Conservation (phyloP, 1,140 invertebrate species). For the Solenopsis fugax region DNA sequence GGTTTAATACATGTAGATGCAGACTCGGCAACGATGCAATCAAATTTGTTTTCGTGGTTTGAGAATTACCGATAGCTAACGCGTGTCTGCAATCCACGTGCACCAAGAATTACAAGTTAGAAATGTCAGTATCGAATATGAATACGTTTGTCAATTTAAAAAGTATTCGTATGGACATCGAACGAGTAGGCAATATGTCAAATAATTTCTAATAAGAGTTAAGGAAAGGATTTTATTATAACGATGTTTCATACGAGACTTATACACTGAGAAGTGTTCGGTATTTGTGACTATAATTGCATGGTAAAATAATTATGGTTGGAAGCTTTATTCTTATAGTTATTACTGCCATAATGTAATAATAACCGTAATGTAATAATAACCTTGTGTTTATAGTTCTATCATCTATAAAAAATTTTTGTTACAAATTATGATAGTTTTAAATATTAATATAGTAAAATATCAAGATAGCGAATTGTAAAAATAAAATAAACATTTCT, state of each 20-base stretch:
- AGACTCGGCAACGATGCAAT: not conserved
- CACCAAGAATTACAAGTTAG: not conserved
- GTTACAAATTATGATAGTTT: no score
- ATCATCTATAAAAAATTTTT: no score
- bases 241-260: not conserved
- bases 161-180: not conserved
- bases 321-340: no score
- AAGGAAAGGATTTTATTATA: not conserved
- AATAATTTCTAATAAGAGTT: not conserved
- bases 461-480: no score
- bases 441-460: no score
- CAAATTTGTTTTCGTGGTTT: constrained; percentile 29
- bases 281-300: no score
- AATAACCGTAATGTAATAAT: no score
- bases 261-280: not conserved
- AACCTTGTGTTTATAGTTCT: no score
- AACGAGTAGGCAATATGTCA: not conserved
- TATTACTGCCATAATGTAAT: no score
- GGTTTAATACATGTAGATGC: constrained; percentile 61
- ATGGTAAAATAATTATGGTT: not conserved
- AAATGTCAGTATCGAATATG: no score
- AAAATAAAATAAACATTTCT: no score
- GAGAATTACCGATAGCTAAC: constrained; percentile 14
- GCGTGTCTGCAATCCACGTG: not conserved
- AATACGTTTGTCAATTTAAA: not conserved